Percentiles rank a stretch among this genome's conserved stretches.
These are phyloP conservation scores for Syngnathus acus DNA, from an alignment of 2,797 vertebrate species.

Conservation along the genomic window DNA sequence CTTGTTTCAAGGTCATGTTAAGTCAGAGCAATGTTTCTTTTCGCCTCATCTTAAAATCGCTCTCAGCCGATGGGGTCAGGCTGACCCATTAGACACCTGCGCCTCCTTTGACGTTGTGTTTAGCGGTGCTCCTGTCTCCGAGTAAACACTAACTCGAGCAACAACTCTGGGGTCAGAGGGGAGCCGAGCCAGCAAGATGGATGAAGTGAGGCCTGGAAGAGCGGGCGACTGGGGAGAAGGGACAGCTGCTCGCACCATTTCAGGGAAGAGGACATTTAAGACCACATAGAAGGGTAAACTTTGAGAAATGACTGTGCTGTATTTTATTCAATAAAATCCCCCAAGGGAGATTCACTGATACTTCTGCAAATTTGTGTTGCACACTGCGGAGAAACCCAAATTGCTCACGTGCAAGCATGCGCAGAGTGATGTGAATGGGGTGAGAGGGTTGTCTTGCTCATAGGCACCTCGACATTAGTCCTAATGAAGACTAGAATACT, in stretches of 20 bases:
- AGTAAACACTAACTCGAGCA: slow-evolving; percentile 53
- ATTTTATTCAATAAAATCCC: not conserved
- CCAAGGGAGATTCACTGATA: not conserved
- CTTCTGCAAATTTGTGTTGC: not conserved
- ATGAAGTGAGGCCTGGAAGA: slow-evolving; percentile 48
- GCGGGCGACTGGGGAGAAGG: slow-evolving; percentile 38
- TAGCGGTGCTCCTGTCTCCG: slow-evolving; percentile 45
- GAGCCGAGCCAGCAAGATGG: slow-evolving; percentile 41
- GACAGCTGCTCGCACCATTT: slow-evolving; percentile 52
- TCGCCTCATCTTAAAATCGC: slow-evolving; percentile 20
- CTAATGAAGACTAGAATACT: not conserved
- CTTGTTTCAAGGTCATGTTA: slow-evolving; percentile 1
- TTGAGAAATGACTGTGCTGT: not conserved
- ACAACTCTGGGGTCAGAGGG: slow-evolving; percentile 40
- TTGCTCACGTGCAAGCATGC: not conserved
- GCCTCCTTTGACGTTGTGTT: slow-evolving; percentile 46
- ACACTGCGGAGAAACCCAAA: not conserved
- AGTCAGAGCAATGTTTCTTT: slow-evolving; percentile 25
- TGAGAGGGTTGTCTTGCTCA: not conserved
- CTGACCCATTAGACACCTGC: slow-evolving; percentile 50
- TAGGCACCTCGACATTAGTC: not conserved
- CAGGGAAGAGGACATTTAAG: slow-evolving; percentile 3
- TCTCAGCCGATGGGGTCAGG: slow-evolving; percentile 40
- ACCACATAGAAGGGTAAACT: slow-evolving; percentile 9
- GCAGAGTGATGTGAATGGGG: not conserved